A percentile compares a stretch with the other conserved stretches of the same genome.
phyloP scores from a whole-genome alignment of 2,113 vertebrate genomes.

The Xyliphius kryptos region DNA sequence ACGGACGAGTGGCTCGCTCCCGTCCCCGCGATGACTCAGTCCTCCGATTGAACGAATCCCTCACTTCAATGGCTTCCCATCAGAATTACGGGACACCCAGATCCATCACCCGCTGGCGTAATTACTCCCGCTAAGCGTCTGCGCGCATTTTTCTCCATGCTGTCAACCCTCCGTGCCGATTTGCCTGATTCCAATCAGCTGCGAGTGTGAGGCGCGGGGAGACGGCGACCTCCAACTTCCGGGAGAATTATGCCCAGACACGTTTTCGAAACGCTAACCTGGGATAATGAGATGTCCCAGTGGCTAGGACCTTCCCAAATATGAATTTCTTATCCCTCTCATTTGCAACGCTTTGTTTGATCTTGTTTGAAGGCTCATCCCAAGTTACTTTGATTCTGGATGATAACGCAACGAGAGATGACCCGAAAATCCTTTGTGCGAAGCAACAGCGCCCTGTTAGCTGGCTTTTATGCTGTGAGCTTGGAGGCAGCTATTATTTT shows the following conservation, averaged over 20 bases:
- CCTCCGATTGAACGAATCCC: constrained; percentile 28
- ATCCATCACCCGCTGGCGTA: constrained; percentile 21
- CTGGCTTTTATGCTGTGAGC: constrained; percentile 31
- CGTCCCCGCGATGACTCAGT: background rate
- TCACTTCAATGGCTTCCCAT: constrained; percentile 14
- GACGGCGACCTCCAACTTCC: constrained; percentile 28
- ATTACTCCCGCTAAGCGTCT: constrained; percentile 27
- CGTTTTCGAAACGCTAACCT: constrained; percentile 29
- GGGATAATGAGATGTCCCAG: constrained; percentile 22
- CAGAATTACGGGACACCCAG: background rate
- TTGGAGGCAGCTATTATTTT: constrained; percentile 34
- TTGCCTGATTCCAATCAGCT: constrained; percentile 42
- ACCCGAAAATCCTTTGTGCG: constrained; percentile 9
- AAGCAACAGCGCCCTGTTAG: constrained; percentile 9
- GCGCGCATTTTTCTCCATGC: constrained; percentile 20
- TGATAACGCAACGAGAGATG: constrained; percentile 26
- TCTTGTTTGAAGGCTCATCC: constrained; percentile 29
- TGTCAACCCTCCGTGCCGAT: constrained; percentile 28
- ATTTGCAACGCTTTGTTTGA: constrained; percentile 25
- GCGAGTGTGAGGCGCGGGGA: constrained; percentile 24
- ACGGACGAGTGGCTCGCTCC: background rate
- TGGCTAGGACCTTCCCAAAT: constrained; percentile 28
- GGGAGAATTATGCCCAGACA: constrained; percentile 29
- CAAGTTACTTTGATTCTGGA: constrained; percentile 31
- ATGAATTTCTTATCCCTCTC: constrained; percentile 37